Conservation (phyloP, 1,140 invertebrate genomes). For the Rhynchophorus ferrugineus region DNA sequence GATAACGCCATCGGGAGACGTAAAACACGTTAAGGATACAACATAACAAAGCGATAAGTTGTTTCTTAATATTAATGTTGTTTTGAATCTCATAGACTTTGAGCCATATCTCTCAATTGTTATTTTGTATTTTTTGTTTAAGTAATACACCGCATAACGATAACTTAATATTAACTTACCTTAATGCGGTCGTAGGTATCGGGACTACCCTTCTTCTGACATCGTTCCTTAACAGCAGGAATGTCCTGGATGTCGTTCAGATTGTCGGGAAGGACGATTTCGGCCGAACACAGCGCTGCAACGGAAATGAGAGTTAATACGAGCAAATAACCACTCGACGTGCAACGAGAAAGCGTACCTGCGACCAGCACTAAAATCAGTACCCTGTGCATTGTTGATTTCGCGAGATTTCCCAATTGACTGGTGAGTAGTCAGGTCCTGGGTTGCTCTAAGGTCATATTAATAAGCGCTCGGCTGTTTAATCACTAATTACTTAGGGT, state of each 20-base stretch:
- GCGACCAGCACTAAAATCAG: background rate
- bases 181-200: conserved; percentile 26
- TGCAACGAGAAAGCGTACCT: background rate
- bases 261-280: conserved; percentile 8
- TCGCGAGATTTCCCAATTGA: background rate
- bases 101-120: too few species aligned
- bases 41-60: too few species aligned
- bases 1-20: too few species aligned
- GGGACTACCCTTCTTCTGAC: conserved; percentile 26
- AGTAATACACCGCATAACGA: background rate
- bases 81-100: too few species aligned
- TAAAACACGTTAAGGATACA: too few species aligned
- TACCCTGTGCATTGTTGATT: background rate
- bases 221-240: conserved; percentile 23
- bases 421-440: background rate
- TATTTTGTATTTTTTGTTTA: too few species aligned
- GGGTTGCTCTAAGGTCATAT: conserved; percentile 1
- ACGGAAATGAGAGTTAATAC: background rate
- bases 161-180: conserved; percentile 6
- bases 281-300: conserved; percentile 9
- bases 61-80: too few species aligned
- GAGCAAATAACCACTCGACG: conserved; percentile 1
- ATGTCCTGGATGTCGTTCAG: conserved; percentile 16
- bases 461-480: background rate
- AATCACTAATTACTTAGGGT: background rate